Evolutionary conservation across 2,797 vertebrate species (phyloP), one percentile per base, ranked within the genome.

Genomic region (Enoplosus armatus): DNA sequence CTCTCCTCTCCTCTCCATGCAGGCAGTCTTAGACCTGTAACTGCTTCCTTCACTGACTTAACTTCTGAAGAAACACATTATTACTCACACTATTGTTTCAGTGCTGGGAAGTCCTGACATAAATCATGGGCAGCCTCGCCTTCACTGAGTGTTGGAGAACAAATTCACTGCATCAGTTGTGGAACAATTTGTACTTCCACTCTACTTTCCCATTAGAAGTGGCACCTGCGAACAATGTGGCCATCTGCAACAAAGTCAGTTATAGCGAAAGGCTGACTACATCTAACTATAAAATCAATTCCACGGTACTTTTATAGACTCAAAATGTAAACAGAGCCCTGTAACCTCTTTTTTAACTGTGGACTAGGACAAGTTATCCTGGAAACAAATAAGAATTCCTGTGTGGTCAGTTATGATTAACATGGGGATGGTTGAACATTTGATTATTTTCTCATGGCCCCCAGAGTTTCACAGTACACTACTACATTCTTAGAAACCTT

Each of bases 21-120:
- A 26, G 15, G 31, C 47, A 45, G 37, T 73, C 47, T 50, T 2
- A 16, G 54, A 60, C 37, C 73, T 83, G 50, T 47, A 64, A 68
- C 65, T 60, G 47, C 59, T 75, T 85, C 72, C 65, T 71, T 75
- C 39, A 29, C 65, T 63, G 71, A 79, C 64, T 82, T 56, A 69
- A 78, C 61, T 79, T 85, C 31, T 64, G 35, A 55, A 82, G 33
- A 78, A 80, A 71, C 62, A 64, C 68, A 69, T 71, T 76, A 75
- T 88, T 87, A 87, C 59, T 79, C 80, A 85, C 69, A 54, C 76
- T 63, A 73, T 79, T 74, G 78, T 84, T 89, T 87, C 68, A 82
- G 20, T 41, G 50, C 63, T 63, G 27, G 72, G 31, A 87, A 84
- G 72, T 78, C 20, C 56, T 81, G 71, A 60, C 75, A 86, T 88